Evolutionary conservation across 1,140 invertebrate species (phyloP).

Genomic region (Lepidurus arcticus): DNA sequence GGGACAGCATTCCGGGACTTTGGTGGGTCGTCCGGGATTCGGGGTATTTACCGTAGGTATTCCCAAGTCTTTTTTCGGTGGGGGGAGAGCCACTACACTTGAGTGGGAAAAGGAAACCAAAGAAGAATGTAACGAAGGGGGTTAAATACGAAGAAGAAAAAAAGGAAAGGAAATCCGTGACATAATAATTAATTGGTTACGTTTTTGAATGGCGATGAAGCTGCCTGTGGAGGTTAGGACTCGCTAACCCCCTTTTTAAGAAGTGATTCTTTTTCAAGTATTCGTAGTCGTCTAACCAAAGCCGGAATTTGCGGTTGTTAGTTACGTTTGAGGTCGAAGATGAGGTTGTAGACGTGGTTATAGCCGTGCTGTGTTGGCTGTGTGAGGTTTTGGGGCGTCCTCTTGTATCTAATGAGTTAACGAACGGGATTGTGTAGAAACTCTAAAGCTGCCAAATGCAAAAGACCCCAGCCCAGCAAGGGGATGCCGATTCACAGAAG

Average conservation of each 20-base stretch:
- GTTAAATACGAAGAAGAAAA: neutral
- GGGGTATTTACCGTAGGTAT: neutral
- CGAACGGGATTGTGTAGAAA: neutral
- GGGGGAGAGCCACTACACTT: neutral
- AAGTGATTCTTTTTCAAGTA: too few species aligned
- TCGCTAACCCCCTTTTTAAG: too few species aligned
- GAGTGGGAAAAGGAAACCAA: neutral
- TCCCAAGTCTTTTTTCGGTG: neutral
- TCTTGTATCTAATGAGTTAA: neutral
- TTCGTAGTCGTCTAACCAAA: too few species aligned
- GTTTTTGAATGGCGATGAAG: too few species aligned
- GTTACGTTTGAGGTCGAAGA: neutral
- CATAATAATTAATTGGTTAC: neutral
- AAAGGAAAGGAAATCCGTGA: neutral
- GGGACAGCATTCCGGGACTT: too few species aligned
- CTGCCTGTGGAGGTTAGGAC: too few species aligned
- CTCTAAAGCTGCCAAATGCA: neutral
- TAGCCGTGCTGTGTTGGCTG: neutral
- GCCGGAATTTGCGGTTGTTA: neutral
- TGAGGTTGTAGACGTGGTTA: neutral
- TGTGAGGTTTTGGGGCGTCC: neutral
- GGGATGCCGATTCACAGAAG: neutral
- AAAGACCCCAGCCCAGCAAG: neutral
- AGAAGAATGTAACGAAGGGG: neutral
- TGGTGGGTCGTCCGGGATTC: neutral